Conservation (phyloP, 2,888 invertebrate species). For the Branchellion lobata region DNA sequence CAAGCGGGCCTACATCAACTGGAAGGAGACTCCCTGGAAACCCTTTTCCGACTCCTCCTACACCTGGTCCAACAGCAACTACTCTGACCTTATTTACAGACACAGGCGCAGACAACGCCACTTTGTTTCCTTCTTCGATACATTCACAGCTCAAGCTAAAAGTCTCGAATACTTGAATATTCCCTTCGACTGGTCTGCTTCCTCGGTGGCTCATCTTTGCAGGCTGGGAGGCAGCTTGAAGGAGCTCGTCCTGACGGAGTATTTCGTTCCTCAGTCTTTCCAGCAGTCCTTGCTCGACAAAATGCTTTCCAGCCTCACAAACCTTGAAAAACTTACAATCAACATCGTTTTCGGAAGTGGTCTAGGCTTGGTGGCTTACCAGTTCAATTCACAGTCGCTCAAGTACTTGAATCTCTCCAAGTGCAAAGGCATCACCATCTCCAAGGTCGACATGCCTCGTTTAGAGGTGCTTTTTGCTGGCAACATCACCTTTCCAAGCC, state of each 20-base stretch:
- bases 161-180: constrained; percentile 57
- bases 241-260: constrained; percentile 58
- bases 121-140: constrained; percentile 58
- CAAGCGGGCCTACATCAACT: constrained; percentile 57
- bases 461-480: constrained; percentile 56
- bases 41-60: constrained; percentile 54
- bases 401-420: constrained; percentile 59
- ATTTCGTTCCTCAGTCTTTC: constrained; percentile 57
- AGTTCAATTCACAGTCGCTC: constrained; percentile 55
- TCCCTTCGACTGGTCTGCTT: constrained; percentile 60
- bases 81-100: constrained; percentile 56
- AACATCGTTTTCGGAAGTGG: constrained; percentile 60
- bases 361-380: constrained; percentile 55
- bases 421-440: constrained; percentile 59
- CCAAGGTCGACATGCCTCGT: constrained; percentile 55
- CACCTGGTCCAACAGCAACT: constrained; percentile 52
- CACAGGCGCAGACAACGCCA: constrained; percentile 56
- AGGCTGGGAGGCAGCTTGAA: constrained; percentile 53
- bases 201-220: constrained; percentile 55
- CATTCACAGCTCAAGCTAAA: constrained; percentile 55
- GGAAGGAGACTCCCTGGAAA: constrained; percentile 59
- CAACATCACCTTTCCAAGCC: constrained; percentile 17
- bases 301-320: constrained; percentile 54
- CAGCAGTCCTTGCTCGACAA: constrained; percentile 55
- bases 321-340: constrained; percentile 55